Evolutionary conservation across 2,888 invertebrate genomes (phyloP), one percentile per base, ranked within the genome.

Genomic region (Nomada hirtipes): DNA sequence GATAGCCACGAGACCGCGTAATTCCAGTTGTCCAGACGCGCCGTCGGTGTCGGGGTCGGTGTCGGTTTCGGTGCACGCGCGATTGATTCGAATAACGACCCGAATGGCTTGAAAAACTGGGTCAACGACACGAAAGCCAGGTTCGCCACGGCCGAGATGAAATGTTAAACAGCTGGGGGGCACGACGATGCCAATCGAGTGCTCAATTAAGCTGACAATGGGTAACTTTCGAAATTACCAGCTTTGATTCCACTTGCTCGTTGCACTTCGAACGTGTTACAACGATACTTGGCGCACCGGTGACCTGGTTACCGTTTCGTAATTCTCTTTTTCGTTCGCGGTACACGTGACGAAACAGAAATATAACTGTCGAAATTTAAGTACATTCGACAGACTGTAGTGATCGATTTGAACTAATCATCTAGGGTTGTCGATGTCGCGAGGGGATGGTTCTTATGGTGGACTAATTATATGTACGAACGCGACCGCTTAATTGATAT

Each of bases 181-280:
- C n/a, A 50, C 42, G 57, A 36, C 42, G 71, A 57, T 65, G 59
- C 42, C 20, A 69, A 36, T 60, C 69, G 59, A 79, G 64, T 57
- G n/a, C 76, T 64, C 79, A 53, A 79, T 79, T 79, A 79, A 76
- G 23, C 76, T 53, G 79, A 70, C 65, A 65, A 79, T 61, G 36
- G n/a, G 2, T 4, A 47, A 59, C 63, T 65, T 59, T 67, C 60
- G 61, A 67, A 67, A 63, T 67, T 63, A 36, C 60, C 15, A 78
- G 9, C 10, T 50, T 20, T 47, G 26, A 53, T 50, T n/a, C 55
- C 1, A n/a, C 18, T 26, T 18, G 29, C 52, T 53, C 11, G 76
- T 73, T 60, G 52, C 26, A 53, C 60, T 68, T 61, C 52, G 69
- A 53, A 53, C 69, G 69, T 61, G 13, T 76, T 47, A 53, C 13